These are phyloP conservation scores for Holothuria glaberrima DNA, from an alignment of 35 echinoderm and acorn worm species.

Conservation along the genomic window DNA sequence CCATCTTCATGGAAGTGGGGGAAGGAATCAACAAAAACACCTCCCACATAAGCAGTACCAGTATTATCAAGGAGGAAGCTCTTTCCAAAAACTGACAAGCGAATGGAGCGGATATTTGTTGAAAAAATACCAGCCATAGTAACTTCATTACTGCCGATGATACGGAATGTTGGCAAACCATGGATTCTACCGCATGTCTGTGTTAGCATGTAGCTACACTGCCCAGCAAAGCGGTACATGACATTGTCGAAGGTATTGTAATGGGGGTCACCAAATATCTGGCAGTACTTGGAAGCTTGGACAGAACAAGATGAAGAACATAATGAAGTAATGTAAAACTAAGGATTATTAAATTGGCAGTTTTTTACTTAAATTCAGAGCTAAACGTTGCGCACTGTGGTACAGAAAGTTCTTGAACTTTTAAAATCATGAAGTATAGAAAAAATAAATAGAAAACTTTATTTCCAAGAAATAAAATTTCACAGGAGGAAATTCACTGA, in stretches of 20 bases:
- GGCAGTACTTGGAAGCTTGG: conserved; percentile 23
- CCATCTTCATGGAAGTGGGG: conserved; percentile 35
- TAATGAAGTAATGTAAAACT: background rate
- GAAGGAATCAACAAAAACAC: conserved; percentile 23
- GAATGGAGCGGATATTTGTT: background rate
- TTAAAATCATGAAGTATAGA: no score
- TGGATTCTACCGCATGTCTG: conserved; percentile 24
- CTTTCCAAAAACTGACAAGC: background rate
- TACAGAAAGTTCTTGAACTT: no score
- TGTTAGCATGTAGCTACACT: conserved; percentile 34
- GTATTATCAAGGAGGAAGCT: conserved; percentile 10
- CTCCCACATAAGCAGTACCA: background rate
- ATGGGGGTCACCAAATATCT: conserved; percentile 58
- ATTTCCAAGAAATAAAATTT: no score
- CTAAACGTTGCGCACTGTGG: no score
- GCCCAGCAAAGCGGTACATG: conserved; percentile 40
- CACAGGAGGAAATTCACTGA: no score
- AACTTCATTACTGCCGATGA: conserved; percentile 13
- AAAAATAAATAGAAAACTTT: no score
- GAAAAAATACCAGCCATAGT: background rate
- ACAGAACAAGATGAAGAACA: background rate
- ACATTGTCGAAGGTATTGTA: conserved; percentile 49
- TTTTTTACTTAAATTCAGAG: no score
- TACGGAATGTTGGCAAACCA: conserved; percentile 35
- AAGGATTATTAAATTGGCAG: no score